Evolutionary conservation across 1,140 invertebrate genomes (phyloP), one percentile per base, ranked within the genome.

Genomic region (Trissolcus basalis): DNA sequence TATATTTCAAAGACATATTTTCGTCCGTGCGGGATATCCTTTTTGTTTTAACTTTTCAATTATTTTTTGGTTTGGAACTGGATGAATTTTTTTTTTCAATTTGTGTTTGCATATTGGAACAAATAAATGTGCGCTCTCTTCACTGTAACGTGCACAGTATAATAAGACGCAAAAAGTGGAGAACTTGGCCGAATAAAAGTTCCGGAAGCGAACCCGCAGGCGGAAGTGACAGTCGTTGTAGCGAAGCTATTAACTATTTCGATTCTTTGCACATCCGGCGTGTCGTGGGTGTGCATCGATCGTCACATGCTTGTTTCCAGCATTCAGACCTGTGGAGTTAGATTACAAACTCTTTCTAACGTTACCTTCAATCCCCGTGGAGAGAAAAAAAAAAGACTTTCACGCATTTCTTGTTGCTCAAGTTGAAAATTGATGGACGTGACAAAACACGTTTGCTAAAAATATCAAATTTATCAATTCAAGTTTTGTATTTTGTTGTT

Each of bases 191-290:
- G 50, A 73, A 79, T 76, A 70, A 79, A 79, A 70, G 72, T 79
- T 76, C 65, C 59, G 53, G 68, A 67, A 60, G 56, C 45, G 53
- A 14, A 59, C 68, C 59, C 65, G 69, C 60, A 73, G 69, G 67
- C 78, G 78, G 78, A 79, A 79, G 78, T 70, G 70, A 79, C 73
- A 67, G 73, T 69, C 73, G 73, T 73, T 79, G 73, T 44, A 58
- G 55, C 54, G n/a, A n/a, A 60, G 64, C 73, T 70, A 76, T 76
- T 69, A 79, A 79, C 73, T 76, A 79, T 73, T 76, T 79, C 68
- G 73, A 70, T 79, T 70, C 64, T 76, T 79, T 49, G 51, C 69
- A 49, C 73, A 76, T 79, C 77, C 77, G 77, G 77, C 33, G 35
- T 51, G 48, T 56, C 56, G 65, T 74, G 65, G 65, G 61, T 53